Base-by-base conservation (phyloP, 2,888 invertebrate genomes). In the Trichacis sp. region DNA sequence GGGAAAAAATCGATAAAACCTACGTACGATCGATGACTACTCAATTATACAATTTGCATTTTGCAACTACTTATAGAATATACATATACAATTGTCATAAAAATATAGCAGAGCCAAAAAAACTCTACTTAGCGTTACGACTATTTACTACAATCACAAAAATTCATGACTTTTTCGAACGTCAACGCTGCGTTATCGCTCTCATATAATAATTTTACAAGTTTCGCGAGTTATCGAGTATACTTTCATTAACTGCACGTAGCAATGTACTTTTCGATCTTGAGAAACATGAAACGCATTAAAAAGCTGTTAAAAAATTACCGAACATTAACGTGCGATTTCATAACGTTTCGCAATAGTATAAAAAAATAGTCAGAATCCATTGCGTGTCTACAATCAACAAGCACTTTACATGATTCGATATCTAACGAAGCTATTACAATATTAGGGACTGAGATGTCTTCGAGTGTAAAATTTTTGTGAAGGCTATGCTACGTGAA, bases 281-380 rank as follows among this genome's bases (percentile, higher is more conserved):
- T 9, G 2, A 11, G 11, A 33, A 33, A 33, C n/a, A n/a, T n/a
- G 33, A 33, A 33, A 33, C 11, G n/a, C 2, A 33, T 11, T n/a
- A 33, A 33, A 33, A n/a, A 2, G n/a, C n/a, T 9, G 11, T 33
- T 33, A 33, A 33, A 11, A n/a, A 38, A 61, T 61, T 50, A 33
- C 46, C 33, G 43, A 49, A 51, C 29, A 20, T 61, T 29, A 46
- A n/a, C 40, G 55, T 55, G 61, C 46, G 60, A 60, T 53, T 60
- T 42, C 29, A 43, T 45, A 49, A 60, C 53, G 60, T 48, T 38
- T 54, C 24, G 59, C 52, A 15, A n/a, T n/a, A n/a, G 50, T 53
- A 49, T 60, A 60, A 53, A 60, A 58, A 60, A 60, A 52, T 58
- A 48, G 40, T 49, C 60, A 49, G 24, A 47, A 42, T 53, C 48